A percentile compares a stretch with the other conserved stretches of the same genome.
Conservation (phyloP, 2,113 vertebrate genomes). For the Malurus cyaneus region DNA sequence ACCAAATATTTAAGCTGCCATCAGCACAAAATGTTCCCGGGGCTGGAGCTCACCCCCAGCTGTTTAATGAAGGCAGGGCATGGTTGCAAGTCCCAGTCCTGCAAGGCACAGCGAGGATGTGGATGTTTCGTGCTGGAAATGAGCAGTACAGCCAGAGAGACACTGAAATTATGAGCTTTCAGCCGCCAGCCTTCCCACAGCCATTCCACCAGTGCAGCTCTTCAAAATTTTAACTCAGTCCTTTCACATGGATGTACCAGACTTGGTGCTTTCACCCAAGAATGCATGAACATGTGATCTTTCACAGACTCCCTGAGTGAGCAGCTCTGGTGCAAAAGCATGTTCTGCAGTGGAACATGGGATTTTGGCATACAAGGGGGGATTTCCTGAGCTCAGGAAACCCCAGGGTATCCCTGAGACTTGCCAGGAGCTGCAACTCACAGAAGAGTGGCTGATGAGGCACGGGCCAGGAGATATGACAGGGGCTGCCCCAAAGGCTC, state of each 20-base stretch:
- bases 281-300: neutral
- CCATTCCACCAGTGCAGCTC: neutral
- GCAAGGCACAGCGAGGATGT: rapidly evolving
- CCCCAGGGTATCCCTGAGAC: neutral
- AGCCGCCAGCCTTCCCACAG: neutral
- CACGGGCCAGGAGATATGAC: neutral
- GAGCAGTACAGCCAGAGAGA: neutral
- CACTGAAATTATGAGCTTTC: neutral
- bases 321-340: neutral
- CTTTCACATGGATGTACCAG: neutral
- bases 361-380: neutral
- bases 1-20: neutral
- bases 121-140: neutral
- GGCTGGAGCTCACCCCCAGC: neutral
- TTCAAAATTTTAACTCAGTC: neutral
- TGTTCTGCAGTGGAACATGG: neutral
- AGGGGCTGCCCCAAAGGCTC: neutral
- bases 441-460: neutral
- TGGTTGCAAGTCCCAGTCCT: neutral
- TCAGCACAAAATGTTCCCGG: rapidly evolving
- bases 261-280: neutral
- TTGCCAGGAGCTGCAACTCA: neutral
- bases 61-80: neutral
- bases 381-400: neutral
- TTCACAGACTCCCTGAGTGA: neutral